Percentiles rank a stretch among this genome's conserved stretches.
Conservation (phyloP, 1,140 invertebrate genomes). For the Trichomalopsis sarcophagae region DNA sequence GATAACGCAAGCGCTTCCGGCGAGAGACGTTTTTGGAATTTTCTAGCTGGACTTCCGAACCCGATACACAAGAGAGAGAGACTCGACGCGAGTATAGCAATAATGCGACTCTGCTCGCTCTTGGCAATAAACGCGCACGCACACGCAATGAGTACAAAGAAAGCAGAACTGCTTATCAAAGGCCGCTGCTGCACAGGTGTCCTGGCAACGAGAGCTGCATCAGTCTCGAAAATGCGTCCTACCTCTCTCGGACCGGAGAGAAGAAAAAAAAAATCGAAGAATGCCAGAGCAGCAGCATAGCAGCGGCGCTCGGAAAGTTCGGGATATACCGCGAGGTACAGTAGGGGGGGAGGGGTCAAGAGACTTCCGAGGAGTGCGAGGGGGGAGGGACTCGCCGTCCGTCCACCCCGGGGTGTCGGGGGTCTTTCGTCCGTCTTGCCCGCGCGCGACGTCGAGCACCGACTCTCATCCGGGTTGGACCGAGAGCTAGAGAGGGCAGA, state of each 20-base stretch:
- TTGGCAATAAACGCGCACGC: too few relatives aligned
- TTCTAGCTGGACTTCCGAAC: not conserved
- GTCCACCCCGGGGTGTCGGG: too few relatives aligned
- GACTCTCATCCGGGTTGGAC: not conserved
- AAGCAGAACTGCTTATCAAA: not conserved
- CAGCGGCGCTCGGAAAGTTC: conserved; percentile 41
- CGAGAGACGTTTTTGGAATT: not conserved
- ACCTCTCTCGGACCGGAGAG: not conserved
- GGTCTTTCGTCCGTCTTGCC: too few relatives aligned
- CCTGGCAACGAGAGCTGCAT: not conserved
- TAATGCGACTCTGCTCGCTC: too few relatives aligned
- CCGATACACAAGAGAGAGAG: too few relatives aligned
- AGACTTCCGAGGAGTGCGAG: conserved; percentile 16
- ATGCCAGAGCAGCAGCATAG: not conserved
- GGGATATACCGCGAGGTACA: conserved; percentile 17
- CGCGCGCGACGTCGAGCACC: not conserved
- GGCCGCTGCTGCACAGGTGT: not conserved
- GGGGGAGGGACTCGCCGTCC: not conserved
- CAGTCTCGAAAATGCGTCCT: not conserved
- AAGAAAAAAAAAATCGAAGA: conserved; percentile 12
- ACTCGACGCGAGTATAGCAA: too few relatives aligned
- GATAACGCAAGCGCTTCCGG: not conserved
- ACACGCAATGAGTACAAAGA: not conserved
- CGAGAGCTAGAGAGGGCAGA: not conserved
- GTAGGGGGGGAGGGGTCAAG: conserved; percentile 16